Evolutionary conservation across 2,113 vertebrate species (phyloP).

Genomic region (Chitala chitala): DNA sequence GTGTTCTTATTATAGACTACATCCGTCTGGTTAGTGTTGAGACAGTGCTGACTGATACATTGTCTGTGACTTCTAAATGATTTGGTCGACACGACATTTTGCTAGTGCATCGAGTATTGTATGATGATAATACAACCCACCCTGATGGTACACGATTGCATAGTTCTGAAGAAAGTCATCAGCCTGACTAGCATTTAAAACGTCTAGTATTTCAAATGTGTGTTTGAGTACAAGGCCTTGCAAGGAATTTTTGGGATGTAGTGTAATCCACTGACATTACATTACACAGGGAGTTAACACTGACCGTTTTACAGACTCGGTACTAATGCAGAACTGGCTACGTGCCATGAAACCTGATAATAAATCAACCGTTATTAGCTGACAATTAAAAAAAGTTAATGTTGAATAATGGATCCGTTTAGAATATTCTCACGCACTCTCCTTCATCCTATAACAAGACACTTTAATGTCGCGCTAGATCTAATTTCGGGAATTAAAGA

Average conservation of each 20-base stretch:
- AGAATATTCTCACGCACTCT: background rate
- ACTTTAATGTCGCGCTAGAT: no score
- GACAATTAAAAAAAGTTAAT: background rate
- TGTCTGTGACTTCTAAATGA: no score
- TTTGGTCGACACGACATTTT: no score
- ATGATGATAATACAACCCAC: no score
- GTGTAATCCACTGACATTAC: background rate
- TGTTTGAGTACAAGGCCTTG: background rate
- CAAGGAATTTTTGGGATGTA: background rate
- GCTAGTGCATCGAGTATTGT: no score
- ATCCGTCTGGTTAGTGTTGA: no score
- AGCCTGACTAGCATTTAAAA: background rate
- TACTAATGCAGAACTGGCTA: no score
- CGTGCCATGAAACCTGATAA: background rate
- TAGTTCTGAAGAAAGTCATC: conserved; percentile 1
- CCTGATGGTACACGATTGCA: no score
- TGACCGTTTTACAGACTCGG: background rate
- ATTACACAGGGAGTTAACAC: background rate
- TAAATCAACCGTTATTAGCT: background rate
- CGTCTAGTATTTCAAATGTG: background rate
- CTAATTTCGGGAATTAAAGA: no score
- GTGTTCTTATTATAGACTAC: no score
- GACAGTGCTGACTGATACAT: no score
- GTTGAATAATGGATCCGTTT: background rate
- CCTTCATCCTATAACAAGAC: background rate